Evolutionary conservation across 2,113 vertebrate species (phyloP), one percentile per base, ranked within the genome.

Genomic region (Chrysochloris asiatica): DNA sequence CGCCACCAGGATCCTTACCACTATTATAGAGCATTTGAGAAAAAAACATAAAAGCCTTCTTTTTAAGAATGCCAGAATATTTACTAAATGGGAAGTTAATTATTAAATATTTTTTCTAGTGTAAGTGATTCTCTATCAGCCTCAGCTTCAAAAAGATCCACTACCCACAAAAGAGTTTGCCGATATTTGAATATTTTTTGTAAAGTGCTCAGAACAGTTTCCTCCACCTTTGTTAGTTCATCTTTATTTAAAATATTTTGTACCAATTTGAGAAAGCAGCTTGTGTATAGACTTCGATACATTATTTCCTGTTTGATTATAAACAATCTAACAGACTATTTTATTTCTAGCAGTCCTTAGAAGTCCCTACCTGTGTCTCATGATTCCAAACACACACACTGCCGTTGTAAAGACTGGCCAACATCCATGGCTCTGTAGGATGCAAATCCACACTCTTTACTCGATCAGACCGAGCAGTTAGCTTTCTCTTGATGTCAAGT

Each of bases 381-480:
- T 99, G 99, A 97, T 99, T 99, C 99, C 99, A 99, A 41, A 99
- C 99, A 14, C 99, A 99, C 77, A 99, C 98, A 0, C 98, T 99
- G 92, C 99, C 99, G 26, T 99, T 99, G 97, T 99, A 99, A n/a
- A 99, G 98, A 96, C 99, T 99, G 47, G 98, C 98, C 97, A 99
- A 93, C 99, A 99, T 99, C 99, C 99, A 99, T 59, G 99, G 99
- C 94, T 99, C 99, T 0, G 98, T 98, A 52, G 99, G 99, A 76
- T 99, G 99, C 93, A 99, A 97, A 96, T 99, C 99, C 19, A 98
- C 99, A 3, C 99, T 99, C 97, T 99, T 99, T 71, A 99, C 99
- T 13, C 99, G 98, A 97, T 99, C 99, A 0, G 99, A 99, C 22
- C 99, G 98, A 87, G 99, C 98, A 0, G 99, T 99, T 92, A 99